Base-by-base conservation (phyloP, 2,113 vertebrate genomes). In the Limanda limanda region DNA sequence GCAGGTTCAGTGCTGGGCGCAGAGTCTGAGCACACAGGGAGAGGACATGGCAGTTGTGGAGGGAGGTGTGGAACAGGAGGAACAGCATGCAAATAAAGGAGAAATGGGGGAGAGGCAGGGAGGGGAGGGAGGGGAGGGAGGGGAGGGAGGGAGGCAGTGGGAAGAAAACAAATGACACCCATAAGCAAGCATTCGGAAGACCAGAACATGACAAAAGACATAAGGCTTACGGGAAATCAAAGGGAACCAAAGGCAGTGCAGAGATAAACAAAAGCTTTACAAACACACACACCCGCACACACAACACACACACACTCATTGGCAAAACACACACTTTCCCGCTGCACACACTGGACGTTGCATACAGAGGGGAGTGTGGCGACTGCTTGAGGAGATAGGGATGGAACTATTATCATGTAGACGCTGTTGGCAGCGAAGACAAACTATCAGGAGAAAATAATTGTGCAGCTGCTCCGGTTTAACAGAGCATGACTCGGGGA, bases 101-200 rank as follows among this genome's bases (percentile, higher is more conserved):
- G 90, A 89, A 90, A 80, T 78, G 61, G 82, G 81, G 81, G 64
- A 61, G 71, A 61, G 71, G 72, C 81, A 82, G 74, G 87, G 68
- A 66, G 25, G 25, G 25, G 25, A 25, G 78, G 87, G 81, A 78
- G 85, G 8, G 25, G 31, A 31, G 5, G 27, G 17, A 18, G 1
- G 23, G 31, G 1, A 31, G 25, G 62, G 54, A 81, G 69, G 14
- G 52, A 48, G 64, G 74, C 9, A 40, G 72, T 73, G 40, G 78
- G 85, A 88, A 92, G 90, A 91, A 92, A 94, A 94, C 93, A 91
- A 93, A 92, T 85, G 79, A 93, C 92, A 94, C 88, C 90, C 89
- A 95, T 95, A 94, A 95, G 93, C 94, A 93, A 94, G 93, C 93
- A 90, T 91, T 93, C 88, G 91, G 78, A 88, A 93, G 89, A 94